Base-by-base conservation (phyloP, 2,888 invertebrate genomes). In the Tiliacea citrago region DNA sequence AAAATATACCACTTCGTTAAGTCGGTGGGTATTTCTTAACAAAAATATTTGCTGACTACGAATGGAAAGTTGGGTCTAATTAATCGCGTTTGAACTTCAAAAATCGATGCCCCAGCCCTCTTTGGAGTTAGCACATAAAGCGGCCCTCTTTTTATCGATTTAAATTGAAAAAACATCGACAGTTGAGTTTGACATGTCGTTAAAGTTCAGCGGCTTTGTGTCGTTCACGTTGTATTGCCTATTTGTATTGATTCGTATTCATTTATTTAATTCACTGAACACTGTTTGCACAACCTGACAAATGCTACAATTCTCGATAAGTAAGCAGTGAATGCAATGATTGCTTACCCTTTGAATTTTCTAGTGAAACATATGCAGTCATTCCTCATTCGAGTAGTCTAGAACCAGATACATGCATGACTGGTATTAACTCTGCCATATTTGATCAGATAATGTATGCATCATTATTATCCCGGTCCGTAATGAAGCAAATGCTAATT, bases 101-200 rank as follows among this genome's bases (percentile, higher is more conserved):
- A 89, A 89, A 82, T 81, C 81, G 79, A 82, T 84, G 68, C 78
- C 60, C 73, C 75, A 73, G 77, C 85, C 88, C 88, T 88, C 90
- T 91, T 90, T 89, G 61, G 79, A 81, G 77, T 78, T 79, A 79
- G 76, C 72, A 79, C 78, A 88, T 85, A 84, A 89, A 88, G 86
- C 76, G 82, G 79, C 91, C 86, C 88, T 91, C 83, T 77, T 82
- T 81, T 87, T 89, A 93, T 95, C 93, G 93, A 95, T 94, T 94
- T 92, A 94, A 94, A 95, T 94, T 94, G 93, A 92, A 94, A 94
- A 93, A 92, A 90, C 91, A 94, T 94, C 93, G 93, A 94, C 91
- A 91, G 91, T 87, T 87, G 87, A 86, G 67, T 77, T 71, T 88
- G 88, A 87, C 93, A 86, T 88, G 84, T 88, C 88, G 79, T 82